Evolutionary conservation across 2,888 invertebrate species (phyloP).

Genomic region (Mythimna albipuncta): DNA sequence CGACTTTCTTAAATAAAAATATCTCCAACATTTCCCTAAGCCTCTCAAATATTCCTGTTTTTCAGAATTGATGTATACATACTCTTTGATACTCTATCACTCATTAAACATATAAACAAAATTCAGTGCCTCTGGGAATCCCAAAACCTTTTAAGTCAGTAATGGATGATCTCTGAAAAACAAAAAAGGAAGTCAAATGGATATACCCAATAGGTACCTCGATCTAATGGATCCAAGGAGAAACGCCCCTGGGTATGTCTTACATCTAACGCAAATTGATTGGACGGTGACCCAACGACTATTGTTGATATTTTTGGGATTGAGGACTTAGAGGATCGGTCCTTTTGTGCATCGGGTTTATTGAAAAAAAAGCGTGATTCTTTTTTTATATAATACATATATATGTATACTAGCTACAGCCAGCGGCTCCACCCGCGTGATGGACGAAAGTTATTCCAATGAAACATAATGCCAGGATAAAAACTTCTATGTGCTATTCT

Average conservation of each 20-base stretch:
- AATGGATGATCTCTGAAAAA: conserved; percentile 83
- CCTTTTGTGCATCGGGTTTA: conserved; percentile 28
- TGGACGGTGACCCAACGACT: conserved; percentile 67
- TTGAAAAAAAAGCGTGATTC: background rate
- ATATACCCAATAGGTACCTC: conserved; percentile 75
- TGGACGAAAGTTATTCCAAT: no score
- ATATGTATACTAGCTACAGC: no score
- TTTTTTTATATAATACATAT: background rate
- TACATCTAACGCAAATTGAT: conserved; percentile 77
- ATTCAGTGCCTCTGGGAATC: conserved; percentile 49
- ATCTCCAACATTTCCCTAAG: conserved; percentile 3
- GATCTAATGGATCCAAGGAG: conserved; percentile 80
- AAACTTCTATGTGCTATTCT: no score
- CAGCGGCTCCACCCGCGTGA: no score
- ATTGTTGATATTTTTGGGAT: conserved; percentile 53
- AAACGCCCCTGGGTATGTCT: conserved; percentile 74
- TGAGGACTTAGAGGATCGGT: conserved; percentile 24
- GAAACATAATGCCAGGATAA: no score
- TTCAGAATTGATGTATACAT: background rate
- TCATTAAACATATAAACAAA: conserved; percentile 53
- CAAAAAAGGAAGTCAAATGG: conserved; percentile 77
- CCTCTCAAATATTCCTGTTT: background rate
- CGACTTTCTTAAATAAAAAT: background rate
- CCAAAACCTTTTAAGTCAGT: conserved; percentile 76
- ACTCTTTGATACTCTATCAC: conserved; percentile 34